Evolutionary conservation across 2,888 invertebrate species (phyloP).

Genomic region (Hoplodrina blanda): DNA sequence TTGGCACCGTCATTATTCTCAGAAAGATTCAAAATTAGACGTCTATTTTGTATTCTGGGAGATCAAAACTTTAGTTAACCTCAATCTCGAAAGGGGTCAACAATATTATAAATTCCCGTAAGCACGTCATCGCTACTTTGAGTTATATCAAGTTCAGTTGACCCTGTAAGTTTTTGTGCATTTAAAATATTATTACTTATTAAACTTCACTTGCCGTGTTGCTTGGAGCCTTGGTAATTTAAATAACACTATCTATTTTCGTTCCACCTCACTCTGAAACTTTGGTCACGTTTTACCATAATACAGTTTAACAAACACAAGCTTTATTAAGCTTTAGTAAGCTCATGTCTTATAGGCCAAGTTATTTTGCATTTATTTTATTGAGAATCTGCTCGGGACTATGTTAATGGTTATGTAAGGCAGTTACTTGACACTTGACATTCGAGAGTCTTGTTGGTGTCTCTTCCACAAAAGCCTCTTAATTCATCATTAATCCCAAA

Average conservation of each 20-base stretch:
- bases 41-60: neutral
- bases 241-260: constrained; percentile 31
- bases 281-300: constrained; percentile 36
- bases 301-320: neutral
- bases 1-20: neutral
- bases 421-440: too few relatives aligned
- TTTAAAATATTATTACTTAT: constrained; percentile 10
- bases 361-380: neutral
- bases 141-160: neutral
- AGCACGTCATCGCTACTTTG: neutral
- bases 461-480: neutral
- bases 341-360: too few relatives aligned
- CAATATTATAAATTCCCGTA: neutral
- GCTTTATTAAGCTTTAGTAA: too few relatives aligned
- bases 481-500: neutral
- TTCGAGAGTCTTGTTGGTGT: neutral
- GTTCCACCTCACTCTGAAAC: constrained; percentile 31
- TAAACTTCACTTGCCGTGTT: constrained; percentile 17
- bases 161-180: neutral
- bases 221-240: constrained; percentile 38
- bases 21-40: constrained; percentile 1
- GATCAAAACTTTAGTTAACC: neutral
- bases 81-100: neutral
- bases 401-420: neutral
- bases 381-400: neutral